A percentile compares a stretch with the other conserved stretches of the same genome.
Evolutionary conservation across 2,113 vertebrate species (phyloP).

Genomic region (Cricetomys ansorgei): DNA sequence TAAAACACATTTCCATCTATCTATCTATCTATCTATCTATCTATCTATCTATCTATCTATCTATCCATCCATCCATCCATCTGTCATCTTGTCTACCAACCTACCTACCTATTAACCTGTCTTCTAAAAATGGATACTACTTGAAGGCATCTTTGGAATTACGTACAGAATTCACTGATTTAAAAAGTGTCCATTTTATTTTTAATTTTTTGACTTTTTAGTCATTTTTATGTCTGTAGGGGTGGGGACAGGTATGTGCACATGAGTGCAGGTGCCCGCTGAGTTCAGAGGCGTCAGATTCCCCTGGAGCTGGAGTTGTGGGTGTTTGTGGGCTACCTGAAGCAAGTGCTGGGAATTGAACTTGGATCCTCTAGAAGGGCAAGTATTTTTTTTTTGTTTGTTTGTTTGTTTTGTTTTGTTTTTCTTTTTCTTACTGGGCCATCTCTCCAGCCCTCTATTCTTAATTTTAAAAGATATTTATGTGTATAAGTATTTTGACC

Average conservation of each 20-base stretch:
- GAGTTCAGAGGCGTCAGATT: neutral
- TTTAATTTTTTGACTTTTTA: neutral
- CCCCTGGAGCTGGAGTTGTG: neutral
- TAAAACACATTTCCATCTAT: neutral
- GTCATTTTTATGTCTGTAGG: neutral
- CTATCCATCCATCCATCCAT: neutral
- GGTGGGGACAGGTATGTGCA: neutral
- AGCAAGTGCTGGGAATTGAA: neutral
- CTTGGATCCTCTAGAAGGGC: neutral
- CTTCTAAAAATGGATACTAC: neutral
- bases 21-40: too few relatives aligned
- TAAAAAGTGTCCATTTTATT: neutral
- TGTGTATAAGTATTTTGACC: neutral
- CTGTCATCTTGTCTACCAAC: neutral
- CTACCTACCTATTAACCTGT: neutral
- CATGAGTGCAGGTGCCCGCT: too few relatives aligned
- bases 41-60: neutral
- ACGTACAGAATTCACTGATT: constrained; percentile 17
- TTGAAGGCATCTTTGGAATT: neutral
- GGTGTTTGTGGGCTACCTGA: neutral
- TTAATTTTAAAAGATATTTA: neutral
- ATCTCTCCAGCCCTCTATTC: neutral
- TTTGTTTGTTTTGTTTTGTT: too few relatives aligned
- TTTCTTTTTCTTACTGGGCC: too few relatives aligned
- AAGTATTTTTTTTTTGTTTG: too few relatives aligned